Conservation (phyloP, 2,797 vertebrate species). For the Tapera naevia region DNA sequence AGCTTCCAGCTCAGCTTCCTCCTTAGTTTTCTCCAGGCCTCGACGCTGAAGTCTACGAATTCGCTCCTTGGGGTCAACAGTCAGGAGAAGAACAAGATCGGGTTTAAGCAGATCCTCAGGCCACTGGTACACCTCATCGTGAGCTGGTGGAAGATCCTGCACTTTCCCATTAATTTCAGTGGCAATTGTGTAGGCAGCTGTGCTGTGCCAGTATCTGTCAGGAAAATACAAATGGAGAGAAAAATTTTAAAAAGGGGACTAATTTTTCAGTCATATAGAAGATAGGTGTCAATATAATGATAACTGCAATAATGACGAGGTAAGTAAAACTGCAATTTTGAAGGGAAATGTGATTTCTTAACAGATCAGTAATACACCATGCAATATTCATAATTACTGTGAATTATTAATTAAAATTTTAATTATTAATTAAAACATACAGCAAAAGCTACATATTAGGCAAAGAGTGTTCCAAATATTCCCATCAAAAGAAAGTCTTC, state of each 20-base stretch:
- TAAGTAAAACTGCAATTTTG: not conserved
- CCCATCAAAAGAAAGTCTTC: not conserved
- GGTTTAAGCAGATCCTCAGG: constrained; percentile 88
- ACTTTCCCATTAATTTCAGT: constrained; percentile 83
- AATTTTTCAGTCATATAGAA: not conserved
- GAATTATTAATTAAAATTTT: not conserved
- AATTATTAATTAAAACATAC: not conserved
- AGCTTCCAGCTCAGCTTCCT: constrained; percentile 86
- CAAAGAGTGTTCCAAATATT: not conserved
- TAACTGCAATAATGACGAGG: not conserved
- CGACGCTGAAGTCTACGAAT: constrained; percentile 78
- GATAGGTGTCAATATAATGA: not conserved
- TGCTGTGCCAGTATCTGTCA: constrained; percentile 94
- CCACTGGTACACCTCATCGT: constrained; percentile 87
- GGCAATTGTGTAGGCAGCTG: constrained; percentile 90
- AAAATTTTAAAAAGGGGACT: not conserved
- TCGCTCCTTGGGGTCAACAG: constrained; percentile 84
- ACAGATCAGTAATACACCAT: not conserved
- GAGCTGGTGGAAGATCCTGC: constrained; percentile 81
- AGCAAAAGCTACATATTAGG: not conserved
- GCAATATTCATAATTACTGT: not conserved
- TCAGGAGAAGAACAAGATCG: constrained; percentile 86
- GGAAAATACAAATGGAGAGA: not conserved
- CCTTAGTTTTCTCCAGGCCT: constrained; percentile 82
- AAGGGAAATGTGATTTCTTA: not conserved